These are phyloP conservation scores for Dromius quadrimaculatus DNA, from an alignment of 2,888 invertebrate species.

Conservation along the genomic window DNA sequence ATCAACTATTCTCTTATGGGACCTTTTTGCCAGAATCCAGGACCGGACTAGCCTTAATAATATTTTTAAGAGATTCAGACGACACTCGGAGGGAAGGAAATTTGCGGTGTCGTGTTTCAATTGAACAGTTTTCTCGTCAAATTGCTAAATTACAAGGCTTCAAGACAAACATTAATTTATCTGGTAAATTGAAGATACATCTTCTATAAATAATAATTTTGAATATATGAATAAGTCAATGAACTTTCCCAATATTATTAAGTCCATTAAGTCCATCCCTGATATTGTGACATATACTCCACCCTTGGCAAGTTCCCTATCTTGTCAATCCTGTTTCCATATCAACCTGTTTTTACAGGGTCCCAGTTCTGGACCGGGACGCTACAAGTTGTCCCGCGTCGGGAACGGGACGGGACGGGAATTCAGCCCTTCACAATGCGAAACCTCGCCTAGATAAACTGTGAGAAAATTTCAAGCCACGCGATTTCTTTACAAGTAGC, in stretches of 20 bases:
- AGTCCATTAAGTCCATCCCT: conserved; percentile 12
- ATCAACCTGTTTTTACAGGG: conserved; percentile 44
- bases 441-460: conserved; percentile 37
- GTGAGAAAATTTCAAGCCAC: conserved; percentile 42
- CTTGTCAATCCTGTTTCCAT: conserved; percentile 8
- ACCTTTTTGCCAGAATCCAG: conserved; percentile 15
- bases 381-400: conserved; percentile 17
- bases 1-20: conserved; percentile 38
- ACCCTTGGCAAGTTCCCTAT: conserved; percentile 7
- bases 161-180: too few relatives aligned
- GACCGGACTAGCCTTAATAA: neutral
- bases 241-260: too few relatives aligned
- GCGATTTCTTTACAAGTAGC: neutral
- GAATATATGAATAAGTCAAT: neutral
- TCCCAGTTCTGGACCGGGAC: conserved; percentile 38
- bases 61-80: too few relatives aligned
- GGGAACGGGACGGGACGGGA: conserved; percentile 17
- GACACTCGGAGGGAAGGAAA: too few relatives aligned
- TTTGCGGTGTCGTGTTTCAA: too few relatives aligned
- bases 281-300: too few relatives aligned
- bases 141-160: too few relatives aligned
- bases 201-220: too few relatives aligned
- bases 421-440: conserved; percentile 38
- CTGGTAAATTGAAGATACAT: too few relatives aligned
- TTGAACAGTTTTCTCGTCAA: too few relatives aligned